Conservation (phyloP, 2,113 vertebrate species). For the Parus major region DNA sequence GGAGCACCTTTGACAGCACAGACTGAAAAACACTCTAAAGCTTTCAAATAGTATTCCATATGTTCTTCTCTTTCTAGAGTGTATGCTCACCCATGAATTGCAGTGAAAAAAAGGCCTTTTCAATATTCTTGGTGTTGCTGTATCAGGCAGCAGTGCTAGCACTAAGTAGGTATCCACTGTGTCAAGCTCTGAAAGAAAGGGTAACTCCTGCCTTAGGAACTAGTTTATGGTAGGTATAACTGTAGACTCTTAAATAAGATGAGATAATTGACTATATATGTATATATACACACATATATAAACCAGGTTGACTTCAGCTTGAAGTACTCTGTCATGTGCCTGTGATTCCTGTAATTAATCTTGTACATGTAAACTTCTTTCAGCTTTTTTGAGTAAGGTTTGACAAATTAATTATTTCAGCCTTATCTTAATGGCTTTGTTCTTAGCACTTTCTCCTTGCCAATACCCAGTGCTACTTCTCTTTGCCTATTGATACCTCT, state of each 20-base stretch:
- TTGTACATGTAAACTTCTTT: neutral
- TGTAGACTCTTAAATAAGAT: neutral
- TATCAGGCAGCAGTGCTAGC: neutral
- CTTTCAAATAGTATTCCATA: neutral
- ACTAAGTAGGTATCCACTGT: neutral
- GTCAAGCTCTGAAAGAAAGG: neutral
- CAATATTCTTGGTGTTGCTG: neutral
- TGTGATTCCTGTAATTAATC: neutral
- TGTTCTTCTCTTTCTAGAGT: neutral
- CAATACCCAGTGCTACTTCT: neutral
- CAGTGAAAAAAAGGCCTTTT: neutral
- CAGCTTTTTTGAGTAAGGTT: neutral
- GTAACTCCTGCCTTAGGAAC: neutral
- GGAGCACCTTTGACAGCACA: neutral
- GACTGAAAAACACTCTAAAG: neutral
- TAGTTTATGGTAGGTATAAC: neutral
- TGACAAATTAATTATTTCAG: neutral
- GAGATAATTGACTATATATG: neutral
- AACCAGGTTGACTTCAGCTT: neutral
- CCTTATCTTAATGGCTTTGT: neutral
- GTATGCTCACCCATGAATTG: neutral
- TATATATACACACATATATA: too few relatives aligned
- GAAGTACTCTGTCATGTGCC: neutral
- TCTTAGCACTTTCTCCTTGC: neutral
- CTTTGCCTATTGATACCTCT: neutral